Evolutionary conservation across 1,140 invertebrate genomes (phyloP), one percentile per base, ranked within the genome.

Genomic region (Drosophila melanogaster): DNA sequence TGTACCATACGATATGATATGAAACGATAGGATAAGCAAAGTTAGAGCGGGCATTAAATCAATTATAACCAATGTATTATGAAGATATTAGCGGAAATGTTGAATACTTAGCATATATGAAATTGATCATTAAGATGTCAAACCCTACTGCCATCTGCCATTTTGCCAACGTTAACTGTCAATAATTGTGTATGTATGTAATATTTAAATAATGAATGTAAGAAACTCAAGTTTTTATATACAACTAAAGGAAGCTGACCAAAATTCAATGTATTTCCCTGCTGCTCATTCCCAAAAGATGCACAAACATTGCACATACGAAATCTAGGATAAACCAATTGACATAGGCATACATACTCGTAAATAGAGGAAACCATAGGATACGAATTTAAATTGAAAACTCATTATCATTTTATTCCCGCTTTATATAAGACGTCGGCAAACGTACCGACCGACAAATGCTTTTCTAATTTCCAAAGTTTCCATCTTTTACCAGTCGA

Each of bases 101-200:
- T 64, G 10, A 74, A 74, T 57, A 75, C 51, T 55, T 73, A 72
- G 24, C 37, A 46, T 51, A 41, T 49, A 40, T 54, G 30, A 74
- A 74, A 57, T 75, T 70, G 50, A 70, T 55, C 26, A 69, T 46
- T 55, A 56, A 37, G 66, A 70, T 70, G 66, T 70, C 64, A 37
- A 70, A 55, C 51, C 65, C 53, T 35, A 70, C 67, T 70, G 67
- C 67, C 67, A 84, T 79, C 56, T 84, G 81, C 70, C 78, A 66
- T 74, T 84, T 85, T 85, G 81, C 81, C 81, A 87, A 79, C 51
- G 58, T 76, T 87, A 81, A 77, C 43, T 67, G 81, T 85, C 81
- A 85, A 80, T 85, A 77, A 77, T 65, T 72, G 59, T 66, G 50
- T 60, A 61, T 74, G 74, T 76, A 67, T 75, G 72, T 76, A 76